Conservation (phyloP, 1,140 invertebrate genomes). For the Ericerus pela region DNA sequence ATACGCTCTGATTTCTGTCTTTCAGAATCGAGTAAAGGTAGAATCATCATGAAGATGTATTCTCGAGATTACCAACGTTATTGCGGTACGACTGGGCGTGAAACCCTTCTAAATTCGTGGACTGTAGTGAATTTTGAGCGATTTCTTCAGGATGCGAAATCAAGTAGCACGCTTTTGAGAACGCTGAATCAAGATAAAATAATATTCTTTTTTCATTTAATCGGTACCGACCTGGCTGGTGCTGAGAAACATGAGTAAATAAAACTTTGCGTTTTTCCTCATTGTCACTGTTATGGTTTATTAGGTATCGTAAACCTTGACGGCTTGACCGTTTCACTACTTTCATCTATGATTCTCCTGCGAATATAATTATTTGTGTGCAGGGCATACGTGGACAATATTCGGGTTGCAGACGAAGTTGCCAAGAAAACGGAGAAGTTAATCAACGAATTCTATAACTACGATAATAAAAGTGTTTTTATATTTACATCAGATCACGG, state of each 20-base stretch:
- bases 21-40: no score
- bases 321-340: not conserved
- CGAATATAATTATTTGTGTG: conserved; percentile 29
- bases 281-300: no score
- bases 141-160: conserved; percentile 46
- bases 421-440: conserved; percentile 51
- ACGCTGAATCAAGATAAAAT: conserved; percentile 45
- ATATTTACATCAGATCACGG: conserved; percentile 94
- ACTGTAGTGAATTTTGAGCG: conserved; percentile 63
- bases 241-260: no score
- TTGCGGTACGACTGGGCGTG: no score
- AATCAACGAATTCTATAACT: conserved; percentile 55
- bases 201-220: conserved; percentile 82
- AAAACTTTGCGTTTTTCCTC: conserved; percentile 84
- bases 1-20: no score
- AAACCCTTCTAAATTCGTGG: conserved; percentile 67
- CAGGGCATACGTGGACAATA: conserved; percentile 68
- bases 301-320: no score
- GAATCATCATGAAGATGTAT: no score
- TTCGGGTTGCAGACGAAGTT: conserved; percentile 62
- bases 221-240: conserved; percentile 93
- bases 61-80: no score
- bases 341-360: conserved; percentile 15
- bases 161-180: conserved; percentile 26
- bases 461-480: conserved; percentile 70